phyloP scores from a whole-genome alignment of 1,140 invertebrate species.

The Drosophila nebulosa region DNA sequence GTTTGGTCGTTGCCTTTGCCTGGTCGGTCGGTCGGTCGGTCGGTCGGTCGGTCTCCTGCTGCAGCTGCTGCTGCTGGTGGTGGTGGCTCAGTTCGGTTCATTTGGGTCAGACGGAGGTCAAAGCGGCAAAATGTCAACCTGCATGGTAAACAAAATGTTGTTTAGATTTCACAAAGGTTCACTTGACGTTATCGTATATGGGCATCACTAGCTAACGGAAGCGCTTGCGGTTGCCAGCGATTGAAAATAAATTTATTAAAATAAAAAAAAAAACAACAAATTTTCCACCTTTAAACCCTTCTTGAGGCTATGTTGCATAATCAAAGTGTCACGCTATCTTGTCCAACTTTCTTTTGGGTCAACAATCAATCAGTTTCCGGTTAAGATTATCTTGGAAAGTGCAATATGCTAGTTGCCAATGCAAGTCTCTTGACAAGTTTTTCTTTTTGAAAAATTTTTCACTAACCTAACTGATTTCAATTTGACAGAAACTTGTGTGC shows the following conservation, averaged over 20 bases:
- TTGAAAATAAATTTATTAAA: background rate
- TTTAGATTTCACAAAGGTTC: constrained; percentile 1
- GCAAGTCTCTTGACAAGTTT: background rate
- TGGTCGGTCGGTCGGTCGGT: background rate
- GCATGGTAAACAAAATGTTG: background rate
- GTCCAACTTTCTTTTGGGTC: no score
- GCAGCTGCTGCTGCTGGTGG: background rate
- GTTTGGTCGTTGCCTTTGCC: constrained; percentile 2
- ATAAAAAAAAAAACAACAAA: background rate
- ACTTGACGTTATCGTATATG: background rate
- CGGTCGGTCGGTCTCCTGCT: background rate
- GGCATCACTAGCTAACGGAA: background rate
- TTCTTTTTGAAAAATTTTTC: background rate
- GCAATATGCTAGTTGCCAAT: constrained; percentile 27
- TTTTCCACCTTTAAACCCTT: background rate
- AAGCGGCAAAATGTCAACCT: background rate
- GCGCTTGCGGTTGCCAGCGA: background rate
- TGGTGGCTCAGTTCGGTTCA: background rate
- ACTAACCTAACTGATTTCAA: background rate
- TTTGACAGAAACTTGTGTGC: constrained; percentile 1
- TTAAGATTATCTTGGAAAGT: background rate
- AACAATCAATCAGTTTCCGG: constrained; percentile 12
- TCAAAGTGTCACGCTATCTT: no score
- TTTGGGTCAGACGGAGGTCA: background rate
- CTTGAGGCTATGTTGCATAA: no score